Base-by-base conservation (phyloP, 30 jellyfish, hydroid and myxozoan genomes). In the Clytia hemisphaerica region DNA sequence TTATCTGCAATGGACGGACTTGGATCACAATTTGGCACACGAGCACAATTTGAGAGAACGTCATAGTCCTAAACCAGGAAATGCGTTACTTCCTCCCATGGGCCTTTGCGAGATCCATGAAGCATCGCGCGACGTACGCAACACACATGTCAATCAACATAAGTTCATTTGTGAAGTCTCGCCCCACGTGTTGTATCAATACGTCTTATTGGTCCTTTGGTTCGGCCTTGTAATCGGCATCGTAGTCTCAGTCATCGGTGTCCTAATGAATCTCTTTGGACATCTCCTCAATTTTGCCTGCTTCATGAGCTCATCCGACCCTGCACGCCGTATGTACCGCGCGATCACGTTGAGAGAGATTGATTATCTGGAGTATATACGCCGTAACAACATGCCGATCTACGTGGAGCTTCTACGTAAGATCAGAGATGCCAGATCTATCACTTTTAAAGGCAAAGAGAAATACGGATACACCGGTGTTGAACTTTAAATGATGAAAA, bases 171-270 rank as follows among this genome's bases (percentile, higher is more conserved):
- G 73, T 28, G 73, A 60, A 37, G 34, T 60, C 14, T 60, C 73
- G 14, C 73, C 73, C 51, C 73, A 60, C 19, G 29, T 60, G 3
- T 60, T 60, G 73, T 60, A 60, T 60, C 73, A 60, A 60, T 60
- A 60, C 9, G 73, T 60, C 2, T 27, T 60, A 51, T 34, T 60
- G 10, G 73, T 60, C 30, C 34, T 60, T 37, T 60, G 73, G 73
- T 22, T 60, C 9, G 24, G 29, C 5, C 61, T 60, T 4, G 73
- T 60, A 14, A 28, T 60, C 21, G 73, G 73, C 21, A 60, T 60
- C 3, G 45, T 35, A 3, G 22, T 60, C 29, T 10, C 73, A 4
- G 26, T 60, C 2, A 40, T 40, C 21, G 73, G 73, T 27, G 1
- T 60, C 9, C 6, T 60, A 18, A 29, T 25, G 2, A 27, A 47